These are phyloP conservation scores for Trichechus manatus DNA, from an alignment of 2,113 vertebrate genomes.

Conservation along the genomic window DNA sequence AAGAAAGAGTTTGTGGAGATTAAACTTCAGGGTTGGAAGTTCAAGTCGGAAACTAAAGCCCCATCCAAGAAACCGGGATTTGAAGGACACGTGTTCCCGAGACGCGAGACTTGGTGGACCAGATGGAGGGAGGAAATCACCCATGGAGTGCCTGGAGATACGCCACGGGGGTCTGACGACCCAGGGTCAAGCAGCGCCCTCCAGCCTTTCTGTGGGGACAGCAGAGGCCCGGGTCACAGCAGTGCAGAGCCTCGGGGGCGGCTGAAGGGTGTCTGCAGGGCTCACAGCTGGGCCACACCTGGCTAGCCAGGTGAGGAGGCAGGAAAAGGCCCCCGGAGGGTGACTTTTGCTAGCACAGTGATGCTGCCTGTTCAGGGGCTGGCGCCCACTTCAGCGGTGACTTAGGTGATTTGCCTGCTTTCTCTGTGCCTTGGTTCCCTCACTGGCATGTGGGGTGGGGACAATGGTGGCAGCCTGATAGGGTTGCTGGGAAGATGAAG, in stretches of 20 bases:
- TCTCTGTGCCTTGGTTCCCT: not conserved
- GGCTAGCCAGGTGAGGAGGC: not conserved
- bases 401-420: not conserved
- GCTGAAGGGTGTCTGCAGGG: not conserved
- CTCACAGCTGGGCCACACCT: not conserved
- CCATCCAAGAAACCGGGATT: not conserved
- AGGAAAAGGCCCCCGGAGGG: not conserved
- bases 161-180: not conserved
- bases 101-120: not conserved
- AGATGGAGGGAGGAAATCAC: not conserved
- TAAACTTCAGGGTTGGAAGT: not conserved
- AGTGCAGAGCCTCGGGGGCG: not conserved
- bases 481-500: not conserved
- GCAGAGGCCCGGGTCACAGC: not conserved
- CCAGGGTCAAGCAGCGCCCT: not conserved
- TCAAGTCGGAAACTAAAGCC: not conserved
- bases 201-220: not conserved
- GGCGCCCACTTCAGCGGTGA: not conserved
- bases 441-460: not conserved
- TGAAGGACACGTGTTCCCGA: not conserved
- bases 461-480: not conserved
- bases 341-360: not conserved
- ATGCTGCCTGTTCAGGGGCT: not conserved
- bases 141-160: not conserved
- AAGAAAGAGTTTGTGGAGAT: not conserved